Conservation (phyloP, 1,140 invertebrate species). For the Cotesia vestalis region DNA sequence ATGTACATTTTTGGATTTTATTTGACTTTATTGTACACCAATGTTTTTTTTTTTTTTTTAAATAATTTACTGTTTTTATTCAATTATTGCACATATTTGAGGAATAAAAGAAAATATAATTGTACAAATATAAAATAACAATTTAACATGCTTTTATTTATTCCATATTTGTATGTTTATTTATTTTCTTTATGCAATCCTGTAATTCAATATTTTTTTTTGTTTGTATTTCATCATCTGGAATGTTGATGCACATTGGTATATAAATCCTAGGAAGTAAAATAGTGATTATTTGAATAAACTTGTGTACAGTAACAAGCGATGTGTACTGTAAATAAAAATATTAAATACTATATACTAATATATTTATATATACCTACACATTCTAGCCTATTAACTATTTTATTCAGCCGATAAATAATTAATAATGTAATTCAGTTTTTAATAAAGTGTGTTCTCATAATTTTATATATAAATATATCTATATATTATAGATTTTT, state of each 20-base stretch:
- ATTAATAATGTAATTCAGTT: neutral
- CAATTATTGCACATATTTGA: neutral
- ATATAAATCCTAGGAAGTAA: neutral
- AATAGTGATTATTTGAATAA: slow-evolving; percentile 5
- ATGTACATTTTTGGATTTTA: slow-evolving; percentile 26
- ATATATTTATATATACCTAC: neutral
- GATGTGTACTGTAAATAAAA: neutral
- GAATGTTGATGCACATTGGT: neutral
- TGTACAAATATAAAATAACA: neutral
- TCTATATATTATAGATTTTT: too few species aligned
- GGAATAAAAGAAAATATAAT: too few species aligned
- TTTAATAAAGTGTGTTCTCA: neutral
- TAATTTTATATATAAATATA: slow-evolving; percentile 12
- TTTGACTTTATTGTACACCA: neutral
- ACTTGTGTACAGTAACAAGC: slow-evolving; percentile 6
- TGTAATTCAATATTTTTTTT: too few species aligned
- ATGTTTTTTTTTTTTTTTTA: neutral
- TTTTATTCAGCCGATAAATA: slow-evolving; percentile 4
- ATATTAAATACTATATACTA: neutral
- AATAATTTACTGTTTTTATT: too few species aligned
- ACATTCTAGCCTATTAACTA: slow-evolving; percentile 4
- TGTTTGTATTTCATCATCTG: too few species aligned
- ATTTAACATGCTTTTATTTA: slow-evolving; percentile 1
- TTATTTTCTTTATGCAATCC: too few species aligned
- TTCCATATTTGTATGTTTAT: too few species aligned